Evolutionary conservation across 2,797 vertebrate genomes (phyloP), one percentile per base, ranked within the genome.

Genomic region (Spondyliosoma cantharus): DNA sequence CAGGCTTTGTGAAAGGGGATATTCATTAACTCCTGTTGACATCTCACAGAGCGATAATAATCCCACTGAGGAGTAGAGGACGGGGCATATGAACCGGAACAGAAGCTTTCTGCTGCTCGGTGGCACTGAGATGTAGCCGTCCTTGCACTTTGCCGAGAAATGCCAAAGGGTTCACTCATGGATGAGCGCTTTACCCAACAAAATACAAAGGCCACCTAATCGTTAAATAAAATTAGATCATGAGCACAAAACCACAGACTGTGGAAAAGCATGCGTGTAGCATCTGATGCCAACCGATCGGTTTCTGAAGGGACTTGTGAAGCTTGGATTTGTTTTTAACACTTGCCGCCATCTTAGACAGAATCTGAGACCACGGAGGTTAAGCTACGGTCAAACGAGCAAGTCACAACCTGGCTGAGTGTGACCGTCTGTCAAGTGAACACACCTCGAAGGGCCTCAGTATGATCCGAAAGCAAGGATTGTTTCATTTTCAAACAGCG

Each of bases 1-100:
- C 80, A 1, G 81, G 87, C 86, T 92, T 91, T 93, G 86, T 89
- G 77, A 75, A 80, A 89, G 89, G 89, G 88, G 91, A 93, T 94
- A 93, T 92, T 91, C 91, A 94, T 95, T 93, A 94, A 90, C 91
- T 93, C 86, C 89, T 90, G 91, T 93, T 91, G 90, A 94, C 91
- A 92, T 93, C 90, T 89, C 89, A 78, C 80, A 83, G 86, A 88
- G 88, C 72, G 89, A 93, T 91, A 86, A 71, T 89, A 93, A 92
- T 90, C 88, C 91, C 86, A 67, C 85, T 59, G 81, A 88, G 88
- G 75, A 87, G 81, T 76, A 72, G 80, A 84, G 86, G 83, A 89
- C 65, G 12, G 58, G 75, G 72, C 71, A 78, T 20, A 65, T 74
- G 86, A 90, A 91, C 86, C 65, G 57, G 84, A 89, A 89, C 89